Conservation (phyloP, 2,113 vertebrate species). For the Myotis yumanensis region DNA sequence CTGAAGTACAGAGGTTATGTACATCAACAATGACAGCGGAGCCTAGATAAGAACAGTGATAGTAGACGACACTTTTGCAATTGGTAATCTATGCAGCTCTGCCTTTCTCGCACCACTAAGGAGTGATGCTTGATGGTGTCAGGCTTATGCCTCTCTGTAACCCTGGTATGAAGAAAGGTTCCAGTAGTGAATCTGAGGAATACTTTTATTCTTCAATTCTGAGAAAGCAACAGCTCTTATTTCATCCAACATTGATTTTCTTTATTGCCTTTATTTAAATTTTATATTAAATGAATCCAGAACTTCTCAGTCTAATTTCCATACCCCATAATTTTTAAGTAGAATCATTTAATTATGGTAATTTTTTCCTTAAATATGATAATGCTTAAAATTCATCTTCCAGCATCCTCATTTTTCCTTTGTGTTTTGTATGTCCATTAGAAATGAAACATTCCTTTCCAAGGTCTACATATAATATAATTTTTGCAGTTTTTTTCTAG, state of each 20-base stretch:
- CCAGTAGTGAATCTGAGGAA: not conserved
- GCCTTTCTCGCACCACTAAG: not conserved
- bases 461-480: not conserved
- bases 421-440: not conserved
- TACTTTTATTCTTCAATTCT: not conserved
- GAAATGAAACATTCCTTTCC: not conserved
- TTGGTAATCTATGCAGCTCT: not conserved
- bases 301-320: not conserved
- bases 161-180: not conserved
- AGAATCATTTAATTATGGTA: not conserved
- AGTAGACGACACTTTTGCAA: not conserved
- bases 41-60: not conserved
- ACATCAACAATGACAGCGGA: not conserved
- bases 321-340: not conserved
- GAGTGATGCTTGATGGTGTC: too few species aligned
- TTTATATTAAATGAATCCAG: not conserved
- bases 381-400: not conserved
- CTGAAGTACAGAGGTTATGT: not conserved
- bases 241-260: not conserved
- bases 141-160: not conserved
- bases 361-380: not conserved
- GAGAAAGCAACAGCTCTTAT: not conserved
- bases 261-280: not conserved
- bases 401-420: not conserved
- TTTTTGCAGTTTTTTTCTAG: not conserved